Evolutionary conservation across 2,888 invertebrate genomes (phyloP), one percentile per base, ranked within the genome.

Genomic region (Andrena bicolor): DNA sequence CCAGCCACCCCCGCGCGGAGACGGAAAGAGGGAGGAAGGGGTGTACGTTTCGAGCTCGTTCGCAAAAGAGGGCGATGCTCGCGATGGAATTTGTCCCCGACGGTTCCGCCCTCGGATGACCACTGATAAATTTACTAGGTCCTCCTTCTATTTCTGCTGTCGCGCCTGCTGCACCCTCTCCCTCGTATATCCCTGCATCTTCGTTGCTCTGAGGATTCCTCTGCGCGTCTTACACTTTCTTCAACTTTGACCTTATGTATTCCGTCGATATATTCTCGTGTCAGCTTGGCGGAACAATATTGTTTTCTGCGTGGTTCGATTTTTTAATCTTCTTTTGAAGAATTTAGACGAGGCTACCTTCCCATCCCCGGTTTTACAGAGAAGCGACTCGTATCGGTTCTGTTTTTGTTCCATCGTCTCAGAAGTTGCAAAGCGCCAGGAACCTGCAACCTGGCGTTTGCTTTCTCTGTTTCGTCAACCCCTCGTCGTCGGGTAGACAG

Each of bases 51-150:
- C 85, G 82, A 74, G 83, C 82, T 80, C 76, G 85, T 76, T 83
- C 80, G 88, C 83, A 86, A 90, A 89, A 87, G 90, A 87, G 91
- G 90, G 91, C 90, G 91, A 90, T 84, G 90, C 84, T 90, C 90
- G 91, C 92, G 91, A 92, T 91, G 93, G 93, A 94, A 94, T 93
- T 94, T 93, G 93, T 93, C 93, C 88, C 92, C 90, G 88, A 84
- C 89, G 91, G 91, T 92, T 92, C 92, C 93, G 92, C 92, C 91
- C 92, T 90, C 89, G 89, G 90, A 92, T 92, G 91, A 92, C 92
- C 92, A 90, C 92, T 93, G 93, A 93, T 93, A 94, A 93, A 94
- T 94, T 93, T 93, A 94, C 92, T 92, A 90, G 89, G 91, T 89
- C 89, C 85, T 89, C 89, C 82, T 83, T 85, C 87, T 84, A 84